phyloP scores from a whole-genome alignment of 2,113 vertebrate species.

The Xiphophorus couchianus region DNA sequence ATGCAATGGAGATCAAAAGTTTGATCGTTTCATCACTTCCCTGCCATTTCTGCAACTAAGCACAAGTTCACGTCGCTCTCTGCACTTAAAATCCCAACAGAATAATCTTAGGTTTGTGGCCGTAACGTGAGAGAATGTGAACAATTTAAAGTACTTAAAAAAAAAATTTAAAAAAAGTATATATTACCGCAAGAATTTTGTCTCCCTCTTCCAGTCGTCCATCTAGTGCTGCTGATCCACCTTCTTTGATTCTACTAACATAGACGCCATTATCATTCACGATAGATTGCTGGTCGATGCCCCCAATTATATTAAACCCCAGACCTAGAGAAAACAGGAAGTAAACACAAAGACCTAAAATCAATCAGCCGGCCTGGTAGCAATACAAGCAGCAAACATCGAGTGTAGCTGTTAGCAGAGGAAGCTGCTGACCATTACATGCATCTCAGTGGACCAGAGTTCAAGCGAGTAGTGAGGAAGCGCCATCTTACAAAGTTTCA shows the following conservation, averaged over 20 bases:
- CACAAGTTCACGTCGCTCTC: neutral
- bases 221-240: constrained; percentile 91
- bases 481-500: neutral
- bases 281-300: constrained; percentile 89
- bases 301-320: constrained; percentile 98
- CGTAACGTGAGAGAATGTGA: neutral
- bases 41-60: neutral
- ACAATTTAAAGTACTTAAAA: neutral
- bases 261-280: constrained; percentile 91
- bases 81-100: neutral
- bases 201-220: constrained; percentile 93
- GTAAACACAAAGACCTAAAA: neutral
- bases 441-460: constrained; percentile 53
- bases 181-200: constrained; percentile 91
- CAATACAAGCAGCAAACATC: neutral
- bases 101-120: neutral
- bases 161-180: no score
- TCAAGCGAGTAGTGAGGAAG: constrained; percentile 1
- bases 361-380: neutral
- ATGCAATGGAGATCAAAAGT: neutral
- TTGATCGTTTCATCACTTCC: neutral
- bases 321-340: constrained; percentile 81
- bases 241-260: constrained; percentile 93
- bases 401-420: neutral
- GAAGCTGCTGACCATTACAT: constrained; percentile 1